Evolutionary conservation across 2,888 invertebrate genomes (phyloP).

Genomic region (Melanophora roralis): DNA sequence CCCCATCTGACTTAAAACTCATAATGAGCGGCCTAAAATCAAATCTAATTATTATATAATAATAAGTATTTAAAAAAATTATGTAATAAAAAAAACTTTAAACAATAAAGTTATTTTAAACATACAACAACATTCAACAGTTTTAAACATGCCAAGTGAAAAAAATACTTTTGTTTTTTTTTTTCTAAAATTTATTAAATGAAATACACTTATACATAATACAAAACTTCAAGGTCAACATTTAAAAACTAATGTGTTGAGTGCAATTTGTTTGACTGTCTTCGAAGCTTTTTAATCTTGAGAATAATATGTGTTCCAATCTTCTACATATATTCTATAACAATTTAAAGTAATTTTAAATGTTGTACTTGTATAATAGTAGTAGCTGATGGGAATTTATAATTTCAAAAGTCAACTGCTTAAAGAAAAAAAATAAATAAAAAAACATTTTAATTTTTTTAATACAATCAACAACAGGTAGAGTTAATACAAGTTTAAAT

Average conservation of each 20-base stretch:
- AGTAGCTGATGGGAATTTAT: constrained; percentile 25
- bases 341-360: not conserved
- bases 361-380: too few relatives aligned
- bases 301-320: constrained; percentile 6
- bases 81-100: not conserved
- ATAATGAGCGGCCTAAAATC: not conserved
- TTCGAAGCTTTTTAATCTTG: not conserved
- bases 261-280: not conserved
- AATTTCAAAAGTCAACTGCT: not conserved
- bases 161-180: not conserved
- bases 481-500: too few relatives aligned
- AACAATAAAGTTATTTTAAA: not conserved
- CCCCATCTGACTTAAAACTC: not conserved
- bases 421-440: not conserved
- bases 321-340: not conserved
- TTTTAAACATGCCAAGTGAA: not conserved
- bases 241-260: constrained; percentile 6
- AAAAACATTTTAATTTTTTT: too few relatives aligned
- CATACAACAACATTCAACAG: not conserved
- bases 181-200: not conserved
- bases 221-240: constrained; percentile 48
- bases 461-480: too few relatives aligned
- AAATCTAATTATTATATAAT: too few relatives aligned
- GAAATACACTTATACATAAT: not conserved
- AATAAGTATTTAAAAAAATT: not conserved